Percentiles rank a stretch among this genome's conserved stretches.
Conservation (phyloP, 1,140 invertebrate species). For the Dendroctonus valens region DNA sequence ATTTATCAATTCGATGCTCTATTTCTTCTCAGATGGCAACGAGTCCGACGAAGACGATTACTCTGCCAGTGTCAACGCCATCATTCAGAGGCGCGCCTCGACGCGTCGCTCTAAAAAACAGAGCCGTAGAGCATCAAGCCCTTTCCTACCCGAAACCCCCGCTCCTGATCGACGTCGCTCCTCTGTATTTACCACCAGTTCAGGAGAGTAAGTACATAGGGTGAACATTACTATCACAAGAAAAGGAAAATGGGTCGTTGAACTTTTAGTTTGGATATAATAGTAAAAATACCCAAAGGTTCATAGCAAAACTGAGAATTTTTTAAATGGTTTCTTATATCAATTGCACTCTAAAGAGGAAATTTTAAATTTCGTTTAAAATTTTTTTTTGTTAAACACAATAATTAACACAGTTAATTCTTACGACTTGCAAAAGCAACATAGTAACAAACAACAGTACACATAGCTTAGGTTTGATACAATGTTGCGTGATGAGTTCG, state of each 20-base stretch:
- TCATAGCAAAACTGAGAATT: no score
- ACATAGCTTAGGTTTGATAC: no score
- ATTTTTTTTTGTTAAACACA: no score
- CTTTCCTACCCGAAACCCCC: slow-evolving; percentile 60
- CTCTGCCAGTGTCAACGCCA: slow-evolving; percentile 75
- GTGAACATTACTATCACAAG: no score
- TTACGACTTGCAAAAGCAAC: no score
- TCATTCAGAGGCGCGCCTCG: slow-evolving; percentile 72
- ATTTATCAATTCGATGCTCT: slow-evolving; percentile 10
- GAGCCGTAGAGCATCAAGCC: slow-evolving; percentile 66
- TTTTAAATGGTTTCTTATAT: no score
- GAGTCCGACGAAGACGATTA: slow-evolving; percentile 74
- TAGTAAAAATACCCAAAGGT: neutral
- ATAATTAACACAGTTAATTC: no score
- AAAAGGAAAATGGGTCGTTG: neutral
- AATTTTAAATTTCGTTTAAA: no score
- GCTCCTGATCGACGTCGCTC: slow-evolving; percentile 61
- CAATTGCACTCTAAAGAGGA: no score
- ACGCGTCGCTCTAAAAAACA: slow-evolving; percentile 60
- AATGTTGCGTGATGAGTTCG: no score
- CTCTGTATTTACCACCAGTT: slow-evolving; percentile 79
- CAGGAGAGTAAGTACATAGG: slow-evolving; percentile 68
- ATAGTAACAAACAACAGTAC: no score
- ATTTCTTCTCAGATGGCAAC: slow-evolving; percentile 37
- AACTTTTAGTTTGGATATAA: neutral